phyloP scores from a whole-genome alignment of 2,888 invertebrate species.

The Eupithecia exiguata region DNA sequence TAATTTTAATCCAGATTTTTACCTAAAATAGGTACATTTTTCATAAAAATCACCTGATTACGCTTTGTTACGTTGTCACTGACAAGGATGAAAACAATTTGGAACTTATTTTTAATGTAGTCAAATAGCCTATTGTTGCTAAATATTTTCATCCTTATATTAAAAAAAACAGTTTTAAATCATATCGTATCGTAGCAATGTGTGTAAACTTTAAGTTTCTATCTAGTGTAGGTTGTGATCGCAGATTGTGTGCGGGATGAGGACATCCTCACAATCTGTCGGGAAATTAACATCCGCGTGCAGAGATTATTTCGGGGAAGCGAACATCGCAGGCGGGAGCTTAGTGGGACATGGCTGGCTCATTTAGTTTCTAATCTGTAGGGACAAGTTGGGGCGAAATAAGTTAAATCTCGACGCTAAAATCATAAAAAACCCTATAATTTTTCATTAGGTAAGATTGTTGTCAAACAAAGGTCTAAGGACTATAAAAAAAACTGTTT shows the following conservation, averaged over 20 bases:
- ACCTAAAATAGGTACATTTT: no score
- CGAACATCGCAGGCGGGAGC: not conserved
- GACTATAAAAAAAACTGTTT: no score
- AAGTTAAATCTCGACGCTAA: not conserved
- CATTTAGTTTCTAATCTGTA: conserved; percentile 1
- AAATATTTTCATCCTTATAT: no score
- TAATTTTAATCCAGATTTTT: no score
- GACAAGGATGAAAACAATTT: no score
- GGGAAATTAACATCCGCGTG: conserved; percentile 44
- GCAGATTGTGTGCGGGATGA: conserved; percentile 39
- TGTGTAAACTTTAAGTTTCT: not conserved
- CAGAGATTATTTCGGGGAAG: conserved; percentile 38
- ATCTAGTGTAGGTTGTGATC: conserved; percentile 16
- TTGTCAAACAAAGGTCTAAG: no score
- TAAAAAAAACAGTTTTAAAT: not conserved
- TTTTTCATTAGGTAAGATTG: no score
- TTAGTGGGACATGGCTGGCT: conserved; percentile 8
- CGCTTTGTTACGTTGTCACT: no score
- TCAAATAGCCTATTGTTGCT: no score
- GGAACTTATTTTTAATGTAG: no score
- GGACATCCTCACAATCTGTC: conserved; percentile 45
- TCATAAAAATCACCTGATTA: no score
- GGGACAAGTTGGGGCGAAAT: not conserved
- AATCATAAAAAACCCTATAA: no score
- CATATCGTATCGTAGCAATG: not conserved